These are phyloP conservation scores for Bradypodion ventrale DNA, from an alignment of 2,797 vertebrate species.

Conservation along the genomic window DNA sequence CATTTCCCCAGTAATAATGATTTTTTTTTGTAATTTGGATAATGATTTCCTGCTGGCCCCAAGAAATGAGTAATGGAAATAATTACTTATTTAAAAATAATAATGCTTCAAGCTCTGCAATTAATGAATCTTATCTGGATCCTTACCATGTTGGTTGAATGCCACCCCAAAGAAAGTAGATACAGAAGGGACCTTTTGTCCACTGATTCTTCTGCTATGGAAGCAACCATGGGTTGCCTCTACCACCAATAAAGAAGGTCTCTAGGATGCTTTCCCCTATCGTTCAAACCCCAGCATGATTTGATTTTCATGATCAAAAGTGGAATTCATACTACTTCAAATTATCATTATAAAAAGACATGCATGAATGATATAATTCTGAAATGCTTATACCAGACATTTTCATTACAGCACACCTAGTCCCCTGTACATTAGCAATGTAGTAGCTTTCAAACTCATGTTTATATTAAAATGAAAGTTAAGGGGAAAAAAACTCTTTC, in stretches of 20 bases:
- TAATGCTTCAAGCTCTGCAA: too few relatives aligned
- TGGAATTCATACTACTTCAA: neutral
- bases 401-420: slow-evolving; percentile 48
- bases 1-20: too few relatives aligned
- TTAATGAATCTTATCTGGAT: neutral
- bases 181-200: too few relatives aligned
- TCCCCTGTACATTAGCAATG: slow-evolving; percentile 46
- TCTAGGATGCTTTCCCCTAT: neutral
- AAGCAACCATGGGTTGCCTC: too few relatives aligned
- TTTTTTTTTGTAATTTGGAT: too few relatives aligned
- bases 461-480: slow-evolving; percentile 43
- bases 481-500: slow-evolving; percentile 48
- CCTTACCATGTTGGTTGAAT: neutral
- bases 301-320: neutral
- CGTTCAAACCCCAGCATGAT: neutral
- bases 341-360: slow-evolving; percentile 69
- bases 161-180: too few relatives aligned
- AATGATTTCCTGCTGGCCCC: too few relatives aligned
- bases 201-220: too few relatives aligned
- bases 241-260: neutral
- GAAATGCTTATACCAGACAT: slow-evolving; percentile 63
- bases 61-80: too few relatives aligned
- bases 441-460: slow-evolving; percentile 48
- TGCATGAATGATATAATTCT: slow-evolving; percentile 57
- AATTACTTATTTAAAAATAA: too few relatives aligned